Evolutionary conservation across 2,113 vertebrate genomes (phyloP).

Genomic region (Callorhinus ursinus): DNA sequence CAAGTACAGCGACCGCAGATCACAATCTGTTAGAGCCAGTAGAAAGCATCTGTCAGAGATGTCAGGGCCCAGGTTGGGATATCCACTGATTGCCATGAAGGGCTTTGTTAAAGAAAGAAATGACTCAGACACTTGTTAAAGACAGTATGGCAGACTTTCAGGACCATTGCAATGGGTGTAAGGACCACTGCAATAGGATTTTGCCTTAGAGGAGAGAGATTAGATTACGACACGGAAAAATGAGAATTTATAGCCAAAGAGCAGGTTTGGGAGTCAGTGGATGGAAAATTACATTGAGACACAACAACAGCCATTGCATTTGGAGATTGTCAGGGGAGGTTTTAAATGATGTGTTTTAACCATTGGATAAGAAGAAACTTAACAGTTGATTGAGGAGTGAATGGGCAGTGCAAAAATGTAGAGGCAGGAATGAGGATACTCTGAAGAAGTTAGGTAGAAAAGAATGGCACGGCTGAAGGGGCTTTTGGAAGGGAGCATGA

Average conservation of each 20-base stretch:
- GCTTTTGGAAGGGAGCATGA: background rate
- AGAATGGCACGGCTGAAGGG: background rate
- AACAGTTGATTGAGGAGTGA: background rate
- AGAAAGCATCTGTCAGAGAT: background rate
- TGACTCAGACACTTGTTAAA: background rate
- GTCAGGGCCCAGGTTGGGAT: background rate
- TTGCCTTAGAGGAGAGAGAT: background rate
- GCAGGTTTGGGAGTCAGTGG: background rate
- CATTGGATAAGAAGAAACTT: background rate
- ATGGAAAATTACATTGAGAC: background rate
- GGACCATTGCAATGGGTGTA: background rate
- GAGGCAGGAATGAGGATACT: background rate
- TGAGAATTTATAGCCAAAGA: background rate
- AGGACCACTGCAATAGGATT: background rate
- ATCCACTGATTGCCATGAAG: background rate
- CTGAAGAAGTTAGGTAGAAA: background rate
- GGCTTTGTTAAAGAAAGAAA: background rate
- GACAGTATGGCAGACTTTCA: background rate
- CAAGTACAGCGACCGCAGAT: background rate
- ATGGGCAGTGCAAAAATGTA: background rate
- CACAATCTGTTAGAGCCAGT: background rate
- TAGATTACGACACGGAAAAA: background rate
- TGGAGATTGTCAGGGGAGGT: background rate
- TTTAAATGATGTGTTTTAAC: background rate
- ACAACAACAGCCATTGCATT: background rate